Conservation (phyloP, 1,140 invertebrate species). For the Linepithema humile region DNA sequence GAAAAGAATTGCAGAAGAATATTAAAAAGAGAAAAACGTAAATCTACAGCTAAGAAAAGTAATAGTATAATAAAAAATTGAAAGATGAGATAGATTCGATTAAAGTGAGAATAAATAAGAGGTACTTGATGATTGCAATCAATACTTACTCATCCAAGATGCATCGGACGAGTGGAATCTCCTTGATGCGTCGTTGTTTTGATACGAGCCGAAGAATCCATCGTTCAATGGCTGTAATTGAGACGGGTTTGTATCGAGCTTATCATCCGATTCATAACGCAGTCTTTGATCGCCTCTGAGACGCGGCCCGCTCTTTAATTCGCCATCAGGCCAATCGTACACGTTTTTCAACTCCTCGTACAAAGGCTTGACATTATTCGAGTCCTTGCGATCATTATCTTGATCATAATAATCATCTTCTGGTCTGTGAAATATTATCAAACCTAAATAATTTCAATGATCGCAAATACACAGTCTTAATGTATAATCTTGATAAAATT, state of each 20-base stretch:
- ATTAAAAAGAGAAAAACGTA: neutral
- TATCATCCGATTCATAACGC: slow-evolving; percentile 35
- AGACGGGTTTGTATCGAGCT: slow-evolving; percentile 1
- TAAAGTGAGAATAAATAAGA: neutral
- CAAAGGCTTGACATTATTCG: slow-evolving; percentile 29
- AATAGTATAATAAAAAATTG: neutral
- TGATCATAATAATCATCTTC: slow-evolving; percentile 31
- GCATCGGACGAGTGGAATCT: neutral
- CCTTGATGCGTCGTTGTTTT: neutral
- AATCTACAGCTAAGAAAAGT: neutral
- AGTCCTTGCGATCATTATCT: neutral
- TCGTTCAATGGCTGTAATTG: slow-evolving; percentile 47
- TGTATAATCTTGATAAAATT: neutral
- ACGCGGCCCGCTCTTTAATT: slow-evolving; percentile 36
- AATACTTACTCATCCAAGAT: slow-evolving; percentile 38
- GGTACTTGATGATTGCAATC: neutral
- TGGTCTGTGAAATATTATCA: neutral
- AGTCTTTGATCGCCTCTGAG: slow-evolving; percentile 67
- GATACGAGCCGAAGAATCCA: slow-evolving; percentile 24
- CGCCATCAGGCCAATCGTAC: slow-evolving; percentile 61
- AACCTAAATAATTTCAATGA: neutral
- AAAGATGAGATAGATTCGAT: neutral
- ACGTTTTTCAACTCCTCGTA: slow-evolving; percentile 64
- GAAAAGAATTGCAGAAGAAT: neutral
- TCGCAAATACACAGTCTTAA: neutral